A percentile compares a stretch with the other conserved stretches of the same genome.
Evolutionary conservation across 2,797 vertebrate genomes (phyloP).

Genomic region (Hylomyscus alleni): DNA sequence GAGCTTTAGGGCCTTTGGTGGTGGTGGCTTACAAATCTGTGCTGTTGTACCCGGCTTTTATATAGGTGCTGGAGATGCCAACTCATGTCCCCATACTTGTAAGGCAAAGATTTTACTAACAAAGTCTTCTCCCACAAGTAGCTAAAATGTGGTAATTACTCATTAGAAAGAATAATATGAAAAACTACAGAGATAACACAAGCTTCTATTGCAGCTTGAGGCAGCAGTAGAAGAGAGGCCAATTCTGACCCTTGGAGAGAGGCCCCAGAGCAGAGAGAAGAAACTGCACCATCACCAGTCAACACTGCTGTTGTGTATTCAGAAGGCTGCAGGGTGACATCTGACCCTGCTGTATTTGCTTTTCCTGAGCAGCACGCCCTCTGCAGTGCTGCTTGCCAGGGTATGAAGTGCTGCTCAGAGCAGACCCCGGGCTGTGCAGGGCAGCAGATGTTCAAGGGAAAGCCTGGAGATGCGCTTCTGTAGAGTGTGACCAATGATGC

Average conservation of each 20-base stretch:
- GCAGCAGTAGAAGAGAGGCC: not conserved
- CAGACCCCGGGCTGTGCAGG: slow-evolving; percentile 19
- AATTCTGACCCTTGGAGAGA: slow-evolving; percentile 30
- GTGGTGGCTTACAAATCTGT: not conserved
- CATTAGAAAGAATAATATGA: slow-evolving; percentile 10
- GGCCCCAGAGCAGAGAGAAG: slow-evolving; percentile 29
- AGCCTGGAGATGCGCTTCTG: not conserved
- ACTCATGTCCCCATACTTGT: not conserved
- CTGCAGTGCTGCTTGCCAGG: slow-evolving; percentile 11
- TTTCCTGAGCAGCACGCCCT: not conserved
- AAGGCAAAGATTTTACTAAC: not conserved
- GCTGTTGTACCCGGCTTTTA: not conserved
- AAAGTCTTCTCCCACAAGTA: not conserved
- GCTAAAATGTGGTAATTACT: not conserved
- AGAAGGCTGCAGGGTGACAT: slow-evolving; percentile 1
- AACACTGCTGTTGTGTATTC: not conserved
- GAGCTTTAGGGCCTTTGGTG: not conserved
- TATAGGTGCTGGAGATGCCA: not conserved
- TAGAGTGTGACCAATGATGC: not conserved
- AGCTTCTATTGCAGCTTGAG: too few species aligned
- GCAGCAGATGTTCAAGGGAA: not conserved
- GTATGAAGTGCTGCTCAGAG: slow-evolving; percentile 15
- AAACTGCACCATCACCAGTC: not conserved
- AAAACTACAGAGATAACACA: slow-evolving; percentile 26
- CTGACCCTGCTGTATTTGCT: not conserved